Conservation (phyloP, 2,888 invertebrate species). For the Synergus itoensis region DNA sequence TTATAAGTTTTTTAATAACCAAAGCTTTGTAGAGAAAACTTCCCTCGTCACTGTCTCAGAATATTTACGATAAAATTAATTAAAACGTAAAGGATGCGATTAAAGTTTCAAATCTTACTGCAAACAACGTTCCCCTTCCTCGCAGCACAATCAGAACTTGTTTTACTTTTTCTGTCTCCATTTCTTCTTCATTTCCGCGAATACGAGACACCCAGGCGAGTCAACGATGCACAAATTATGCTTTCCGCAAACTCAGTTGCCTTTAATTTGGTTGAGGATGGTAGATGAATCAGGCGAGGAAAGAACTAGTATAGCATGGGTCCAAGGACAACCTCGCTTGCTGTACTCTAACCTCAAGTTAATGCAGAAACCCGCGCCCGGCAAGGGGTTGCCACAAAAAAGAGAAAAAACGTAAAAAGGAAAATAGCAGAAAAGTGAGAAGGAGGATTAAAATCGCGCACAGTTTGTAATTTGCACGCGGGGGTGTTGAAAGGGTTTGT, state of each 20-base stretch:
- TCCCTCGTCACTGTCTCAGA: not conserved
- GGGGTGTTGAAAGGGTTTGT: conserved; percentile 22
- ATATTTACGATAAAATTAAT: conserved; percentile 15
- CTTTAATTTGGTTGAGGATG: conserved; percentile 45
- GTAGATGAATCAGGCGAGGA: conserved; percentile 30
- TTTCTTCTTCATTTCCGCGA: not conserved
- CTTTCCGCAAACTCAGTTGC: conserved; percentile 48
- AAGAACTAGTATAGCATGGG: conserved; percentile 38
- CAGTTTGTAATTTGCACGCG: conserved; percentile 69
- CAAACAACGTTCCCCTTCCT: not conserved
- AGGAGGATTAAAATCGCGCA: conserved; percentile 67
- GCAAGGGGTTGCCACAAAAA: conserved; percentile 50
- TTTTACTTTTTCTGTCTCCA: conserved; percentile 5
- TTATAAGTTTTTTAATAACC: not conserved
- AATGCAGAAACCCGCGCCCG: conserved; percentile 65
- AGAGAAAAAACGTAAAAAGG: conserved; percentile 22
- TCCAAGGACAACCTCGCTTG: conserved; percentile 61
- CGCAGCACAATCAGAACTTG: conserved; percentile 11
- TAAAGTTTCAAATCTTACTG: conserved; percentile 11
- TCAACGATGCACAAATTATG: conserved; percentile 46
- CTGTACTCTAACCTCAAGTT: conserved; percentile 64
- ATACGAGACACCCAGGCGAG: conserved; percentile 15
- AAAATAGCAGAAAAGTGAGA: conserved; percentile 55
- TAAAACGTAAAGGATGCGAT: conserved; percentile 12
- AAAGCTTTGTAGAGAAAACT: not conserved